Base-by-base conservation (phyloP, 2,797 vertebrate species). In the Rhyacichthys aspro region DNA sequence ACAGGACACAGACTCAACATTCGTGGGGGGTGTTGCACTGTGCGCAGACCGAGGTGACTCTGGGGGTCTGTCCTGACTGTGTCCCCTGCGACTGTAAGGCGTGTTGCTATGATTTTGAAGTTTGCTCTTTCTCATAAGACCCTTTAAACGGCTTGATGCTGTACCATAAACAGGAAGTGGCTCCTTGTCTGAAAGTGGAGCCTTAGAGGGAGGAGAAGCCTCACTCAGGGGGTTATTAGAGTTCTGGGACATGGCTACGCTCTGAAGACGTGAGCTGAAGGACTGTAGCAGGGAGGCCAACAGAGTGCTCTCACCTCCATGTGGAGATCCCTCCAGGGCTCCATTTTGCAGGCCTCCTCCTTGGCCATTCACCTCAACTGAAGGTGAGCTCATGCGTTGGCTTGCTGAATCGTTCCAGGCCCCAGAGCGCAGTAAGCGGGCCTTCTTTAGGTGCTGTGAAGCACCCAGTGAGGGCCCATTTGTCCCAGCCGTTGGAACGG, bases 271-370 rank as follows among this genome's bases (percentile, higher is more conserved):
- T 32, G 97, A 97, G 89, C 96, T 98, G 89, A 99, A 99, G 1
- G 98, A 98, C 91, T 98, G 97, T 63, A 99, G 96, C 86, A 98
- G 82, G 82, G 98, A 99, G 61, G 98, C 97, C 82, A 99, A 89
- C 82, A 99, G 91, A 32, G 97, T 98, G 91, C 96, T 98, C 88
- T 99, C 97, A 67, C 97, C 96, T 3, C 79, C 88, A 81, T 96
- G 94, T 70, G 94, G 94, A 73, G 94, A 95, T 81, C 68, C 94
- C 87, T 98, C 95, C 68, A 94, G 90, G 76, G 93, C 86, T 79
- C 93, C 95, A 82, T 95, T 94, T 61, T 95, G 93, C 68, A 94
- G 86, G 44, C 92, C 92, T 70, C 93, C 94, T 70, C 92, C 94
- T 88, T 96, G 95, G n/a, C 94, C 95, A 34, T 96, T 95, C 71